phyloP scores from a whole-genome alignment of 2,888 invertebrate species.

The Coenonympha arcania region DNA sequence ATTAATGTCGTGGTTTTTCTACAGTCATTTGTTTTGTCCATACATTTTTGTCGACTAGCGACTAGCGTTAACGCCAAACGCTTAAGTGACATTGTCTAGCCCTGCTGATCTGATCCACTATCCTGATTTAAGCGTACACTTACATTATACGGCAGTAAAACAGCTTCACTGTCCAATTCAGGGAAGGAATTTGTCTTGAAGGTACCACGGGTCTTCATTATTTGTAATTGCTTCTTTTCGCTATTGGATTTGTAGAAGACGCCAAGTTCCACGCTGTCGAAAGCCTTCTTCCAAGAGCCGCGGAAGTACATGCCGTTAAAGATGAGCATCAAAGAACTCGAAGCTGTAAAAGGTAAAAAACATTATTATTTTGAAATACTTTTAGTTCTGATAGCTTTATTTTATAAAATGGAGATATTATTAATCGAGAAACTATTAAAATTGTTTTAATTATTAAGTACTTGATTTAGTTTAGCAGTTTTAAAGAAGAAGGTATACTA shows the following conservation, averaged over 20 bases:
- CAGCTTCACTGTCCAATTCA: slow-evolving; percentile 77
- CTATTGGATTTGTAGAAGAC: slow-evolving; percentile 77
- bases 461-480: no score
- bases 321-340: slow-evolving; percentile 78
- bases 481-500: no score
- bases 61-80: no score
- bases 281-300: slow-evolving; percentile 82
- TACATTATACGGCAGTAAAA: slow-evolving; percentile 84
- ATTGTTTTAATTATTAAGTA: no score
- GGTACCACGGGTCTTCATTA: slow-evolving; percentile 79
- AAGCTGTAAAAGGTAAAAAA: slow-evolving; percentile 37
- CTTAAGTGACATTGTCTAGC: no score
- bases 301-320: slow-evolving; percentile 86
- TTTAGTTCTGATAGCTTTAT: neutral
- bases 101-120: no score
- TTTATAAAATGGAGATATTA: neutral
- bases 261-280: slow-evolving; percentile 70
- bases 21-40: no score
- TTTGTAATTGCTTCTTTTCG: slow-evolving; percentile 75
- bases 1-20: no score
- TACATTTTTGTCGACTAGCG: no score
- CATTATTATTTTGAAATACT: no score
- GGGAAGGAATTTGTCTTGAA: slow-evolving; percentile 77
- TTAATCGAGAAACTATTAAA: no score
- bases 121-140: no score